phyloP scores from a whole-genome alignment of 2,113 vertebrate genomes.

The Donacobius atricapilla region DNA sequence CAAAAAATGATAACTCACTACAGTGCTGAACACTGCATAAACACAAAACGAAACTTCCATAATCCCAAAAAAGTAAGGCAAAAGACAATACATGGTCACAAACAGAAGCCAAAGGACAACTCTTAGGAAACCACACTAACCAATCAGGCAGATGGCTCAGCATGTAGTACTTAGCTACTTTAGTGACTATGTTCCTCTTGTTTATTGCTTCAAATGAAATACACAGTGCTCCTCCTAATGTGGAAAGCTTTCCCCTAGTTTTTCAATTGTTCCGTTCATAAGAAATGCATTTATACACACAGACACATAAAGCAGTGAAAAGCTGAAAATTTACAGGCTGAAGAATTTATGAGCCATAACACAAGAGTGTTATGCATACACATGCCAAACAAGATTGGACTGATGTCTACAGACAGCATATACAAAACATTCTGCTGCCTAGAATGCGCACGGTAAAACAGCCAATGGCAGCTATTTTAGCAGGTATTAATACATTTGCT shows the following conservation, averaged over 20 bases:
- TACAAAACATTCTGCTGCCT: background rate
- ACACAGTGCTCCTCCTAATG: background rate
- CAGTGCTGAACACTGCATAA: background rate
- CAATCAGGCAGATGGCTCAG: background rate
- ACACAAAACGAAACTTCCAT: background rate
- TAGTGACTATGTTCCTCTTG: background rate
- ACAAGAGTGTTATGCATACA: background rate
- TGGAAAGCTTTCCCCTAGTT: background rate
- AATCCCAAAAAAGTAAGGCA: background rate
- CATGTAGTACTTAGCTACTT: background rate
- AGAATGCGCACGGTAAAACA: background rate
- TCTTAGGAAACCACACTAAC: background rate
- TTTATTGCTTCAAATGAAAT: background rate
- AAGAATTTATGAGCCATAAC: background rate
- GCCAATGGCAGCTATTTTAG: background rate
- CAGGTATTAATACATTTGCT: background rate
- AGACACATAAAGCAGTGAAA: background rate
- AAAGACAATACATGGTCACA: background rate
- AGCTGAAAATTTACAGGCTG: background rate
- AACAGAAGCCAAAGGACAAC: background rate
- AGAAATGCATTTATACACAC: background rate
- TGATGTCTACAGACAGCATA: background rate
- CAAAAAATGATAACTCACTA: background rate
- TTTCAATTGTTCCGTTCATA: background rate
- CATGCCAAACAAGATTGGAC: background rate